Conservation (phyloP, 1,140 invertebrate genomes). For the Panagrolaimus sp. region DNA sequence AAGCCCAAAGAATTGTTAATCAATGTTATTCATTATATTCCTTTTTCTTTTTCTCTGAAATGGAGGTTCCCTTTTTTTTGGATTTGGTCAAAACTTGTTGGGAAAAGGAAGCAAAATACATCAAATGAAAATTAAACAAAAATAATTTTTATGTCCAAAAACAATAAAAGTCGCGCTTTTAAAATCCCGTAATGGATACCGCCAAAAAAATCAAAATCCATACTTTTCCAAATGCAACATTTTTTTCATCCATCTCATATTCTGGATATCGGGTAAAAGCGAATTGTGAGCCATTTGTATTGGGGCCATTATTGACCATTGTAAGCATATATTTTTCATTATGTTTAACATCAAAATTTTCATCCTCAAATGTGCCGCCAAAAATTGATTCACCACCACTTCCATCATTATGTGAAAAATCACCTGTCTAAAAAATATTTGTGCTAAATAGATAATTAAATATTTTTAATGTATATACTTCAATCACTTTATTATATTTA, state of each 20-base stretch:
- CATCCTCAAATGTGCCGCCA: slow-evolving; percentile 84
- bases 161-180: too few relatives aligned
- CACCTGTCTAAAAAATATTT: slow-evolving; percentile 60
- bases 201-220: slow-evolving; percentile 30
- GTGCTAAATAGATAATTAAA: slow-evolving; percentile 59
- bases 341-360: slow-evolving; percentile 93
- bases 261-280: slow-evolving; percentile 74
- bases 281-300: slow-evolving; percentile 96
- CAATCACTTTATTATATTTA: slow-evolving; percentile 72
- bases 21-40: too few relatives aligned
- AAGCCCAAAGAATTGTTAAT: too few relatives aligned
- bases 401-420: slow-evolving; percentile 59
- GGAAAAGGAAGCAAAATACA: too few relatives aligned
- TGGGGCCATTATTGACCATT: slow-evolving; percentile 66
- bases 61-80: too few relatives aligned
- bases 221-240: slow-evolving; percentile 44
- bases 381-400: slow-evolving; percentile 80
- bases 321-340: slow-evolving; percentile 52
- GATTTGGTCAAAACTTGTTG: too few relatives aligned
- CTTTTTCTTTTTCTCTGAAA: too few relatives aligned
- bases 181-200: too few relatives aligned
- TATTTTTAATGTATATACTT: not conserved
- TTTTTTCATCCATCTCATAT: slow-evolving; percentile 44
- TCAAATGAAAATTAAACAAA: too few relatives aligned
- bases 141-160: too few relatives aligned